A percentile compares a stretch with the other conserved stretches of the same genome.
These are phyloP conservation scores for Sphinx pinastri DNA, from an alignment of 2,888 invertebrate species.

Conservation along the genomic window DNA sequence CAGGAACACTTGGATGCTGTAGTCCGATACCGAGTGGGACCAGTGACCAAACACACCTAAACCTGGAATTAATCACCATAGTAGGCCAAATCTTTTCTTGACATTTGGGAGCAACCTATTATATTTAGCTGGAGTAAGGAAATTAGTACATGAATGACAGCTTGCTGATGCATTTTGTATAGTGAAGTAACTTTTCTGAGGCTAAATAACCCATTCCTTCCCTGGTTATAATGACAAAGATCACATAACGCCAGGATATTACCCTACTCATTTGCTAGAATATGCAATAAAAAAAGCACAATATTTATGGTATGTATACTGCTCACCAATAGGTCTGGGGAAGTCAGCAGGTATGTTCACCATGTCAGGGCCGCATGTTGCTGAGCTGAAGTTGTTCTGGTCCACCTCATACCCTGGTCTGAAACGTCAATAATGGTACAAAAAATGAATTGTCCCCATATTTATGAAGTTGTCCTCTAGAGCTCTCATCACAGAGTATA, in stretches of 20 bases:
- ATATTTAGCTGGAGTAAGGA: not conserved
- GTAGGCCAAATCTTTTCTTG: not conserved
- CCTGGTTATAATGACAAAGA: too few relatives aligned
- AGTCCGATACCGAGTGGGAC: conserved; percentile 64
- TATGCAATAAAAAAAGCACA: too few relatives aligned
- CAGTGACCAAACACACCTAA: conserved; percentile 75
- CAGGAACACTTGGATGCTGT: conserved; percentile 71
- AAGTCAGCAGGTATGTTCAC: conserved; percentile 67
- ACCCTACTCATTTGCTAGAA: too few relatives aligned
- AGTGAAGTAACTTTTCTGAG: too few relatives aligned
- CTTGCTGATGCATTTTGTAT: too few relatives aligned
- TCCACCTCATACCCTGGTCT: conserved; percentile 73
- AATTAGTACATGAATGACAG: too few relatives aligned
- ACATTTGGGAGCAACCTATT: not conserved
- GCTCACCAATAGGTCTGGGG: conserved; percentile 68
- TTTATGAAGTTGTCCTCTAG: too few relatives aligned
- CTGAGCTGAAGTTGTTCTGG: conserved; percentile 71
- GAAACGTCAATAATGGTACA: conserved; percentile 28
- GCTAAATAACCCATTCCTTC: too few relatives aligned
- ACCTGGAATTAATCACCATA: conserved; percentile 47
- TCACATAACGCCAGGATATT: too few relatives aligned
- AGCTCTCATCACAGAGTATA: too few relatives aligned
- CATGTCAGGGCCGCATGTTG: conserved; percentile 67
- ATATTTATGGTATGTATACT: not conserved
- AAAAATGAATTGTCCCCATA: too few relatives aligned